Evolutionary conservation across 2,797 vertebrate species (phyloP).

Genomic region (Monodelphis domestica): DNA sequence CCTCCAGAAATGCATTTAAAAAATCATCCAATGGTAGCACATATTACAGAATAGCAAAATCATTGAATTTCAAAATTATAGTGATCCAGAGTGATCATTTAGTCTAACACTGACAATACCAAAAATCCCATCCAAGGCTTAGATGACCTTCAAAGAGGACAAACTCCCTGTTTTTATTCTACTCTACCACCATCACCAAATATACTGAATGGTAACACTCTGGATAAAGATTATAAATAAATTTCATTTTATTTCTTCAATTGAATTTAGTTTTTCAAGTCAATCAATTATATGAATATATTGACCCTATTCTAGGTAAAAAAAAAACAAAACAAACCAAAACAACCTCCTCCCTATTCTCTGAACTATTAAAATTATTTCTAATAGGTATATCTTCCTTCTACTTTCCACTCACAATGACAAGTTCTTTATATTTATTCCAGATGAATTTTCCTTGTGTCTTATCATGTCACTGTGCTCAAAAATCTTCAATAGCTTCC

Average conservation of each 20-base stretch:
- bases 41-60: neutral
- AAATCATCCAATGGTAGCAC: neutral
- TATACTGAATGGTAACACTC: neutral
- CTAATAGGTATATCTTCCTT: neutral
- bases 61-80: neutral
- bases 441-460: neutral
- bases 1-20: neutral
- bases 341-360: neutral
- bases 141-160: neutral
- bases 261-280: neutral
- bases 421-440: neutral
- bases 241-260: neutral
- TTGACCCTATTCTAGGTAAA: neutral
- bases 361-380: neutral
- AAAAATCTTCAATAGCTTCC: too few species aligned
- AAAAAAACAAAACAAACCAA: neutral
- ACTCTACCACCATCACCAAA: neutral
- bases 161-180: neutral
- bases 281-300: too few species aligned
- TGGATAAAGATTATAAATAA: neutral
- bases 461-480: neutral
- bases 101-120: neutral
- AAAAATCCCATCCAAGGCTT: neutral
- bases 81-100: neutral
- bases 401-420: neutral